Base-by-base conservation (phyloP, 2,797 vertebrate genomes). In the Gadopsis marmoratus region DNA sequence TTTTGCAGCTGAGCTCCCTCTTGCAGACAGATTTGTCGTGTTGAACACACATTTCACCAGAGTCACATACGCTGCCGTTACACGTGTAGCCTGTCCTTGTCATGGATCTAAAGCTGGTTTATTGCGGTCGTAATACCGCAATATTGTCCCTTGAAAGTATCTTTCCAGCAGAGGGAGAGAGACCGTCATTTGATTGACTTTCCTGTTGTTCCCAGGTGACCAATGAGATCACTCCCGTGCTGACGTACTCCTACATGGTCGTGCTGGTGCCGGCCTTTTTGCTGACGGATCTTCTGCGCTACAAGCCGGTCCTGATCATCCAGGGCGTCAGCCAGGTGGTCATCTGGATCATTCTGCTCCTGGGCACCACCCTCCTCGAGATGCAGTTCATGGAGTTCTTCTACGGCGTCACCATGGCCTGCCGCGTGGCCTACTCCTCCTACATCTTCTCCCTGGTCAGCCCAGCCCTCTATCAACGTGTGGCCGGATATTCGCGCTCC, bases 341-440 rank as follows among this genome's bases (percentile, higher is more conserved):
- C 23, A 96, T 97, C 86, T 99, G 98, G 97, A 76, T 98, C 54
- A 79, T 99, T 33, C 90, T 99, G 73, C 92, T 98, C 16, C 79
- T 94, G 2, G 97, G 97, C 68, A 74, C 54, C 63, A 90, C 93
- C 0, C 83, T 98, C 37, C 63, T 95, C 1, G 91, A 97, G 86
- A 98, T 99, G 97, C 98, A 99, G 92, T 83, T 98, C 79, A 97
- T 99, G 98, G 98, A 99, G 95, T 95, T 98, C 88, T 99, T 97
- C 95, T 99, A 97, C 0, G 93, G 97, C 56, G 19, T 99, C 91
- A 97, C 96, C 61, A 97, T 99, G 98, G 98, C 98, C 0, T 96
- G 97, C 0, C 97, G 98, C 0, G 96, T 99, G 0, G 98, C 98
- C 66, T 99, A 98, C 87, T 99, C 98, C 78, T 99, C 98, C 74